phyloP scores from a whole-genome alignment of 2,888 invertebrate species.

The Cheilosia urbana region DNA sequence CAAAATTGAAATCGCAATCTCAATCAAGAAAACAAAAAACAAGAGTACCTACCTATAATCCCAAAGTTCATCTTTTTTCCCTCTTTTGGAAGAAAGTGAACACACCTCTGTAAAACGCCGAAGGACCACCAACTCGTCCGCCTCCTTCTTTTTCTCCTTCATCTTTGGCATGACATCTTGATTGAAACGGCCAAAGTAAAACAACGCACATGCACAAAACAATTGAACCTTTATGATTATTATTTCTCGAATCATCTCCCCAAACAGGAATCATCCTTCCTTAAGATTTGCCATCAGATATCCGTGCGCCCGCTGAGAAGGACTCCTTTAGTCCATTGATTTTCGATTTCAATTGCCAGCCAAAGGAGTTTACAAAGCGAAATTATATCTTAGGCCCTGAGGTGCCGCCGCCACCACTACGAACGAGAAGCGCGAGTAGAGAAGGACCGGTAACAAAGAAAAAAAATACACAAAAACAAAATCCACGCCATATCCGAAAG shows the following conservation, averaged over 20 bases:
- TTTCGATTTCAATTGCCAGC: conserved; percentile 65
- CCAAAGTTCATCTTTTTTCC: background rate
- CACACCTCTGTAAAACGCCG: conserved; percentile 16
- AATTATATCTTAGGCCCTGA: conserved; percentile 55
- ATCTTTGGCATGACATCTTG: conserved; percentile 35
- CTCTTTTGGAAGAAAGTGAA: conserved; percentile 16
- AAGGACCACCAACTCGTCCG: background rate
- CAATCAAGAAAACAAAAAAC: conserved; percentile 49
- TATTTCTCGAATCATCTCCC: conserved; percentile 36
- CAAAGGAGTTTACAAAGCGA: conserved; percentile 36
- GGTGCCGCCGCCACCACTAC: conserved; percentile 40
- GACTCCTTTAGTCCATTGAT: conserved; percentile 53
- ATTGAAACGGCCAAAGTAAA: conserved; percentile 45
- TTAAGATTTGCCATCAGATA: conserved; percentile 46
- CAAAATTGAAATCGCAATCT: conserved; percentile 35
- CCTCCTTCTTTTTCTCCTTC: background rate
- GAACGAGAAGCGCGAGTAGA: conserved; percentile 1
- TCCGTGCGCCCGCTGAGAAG: conserved; percentile 25
- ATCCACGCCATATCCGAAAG: conserved; percentile 8
- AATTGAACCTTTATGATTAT: conserved; percentile 68
- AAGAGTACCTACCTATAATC: no score
- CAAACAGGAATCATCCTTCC: conserved; percentile 31
- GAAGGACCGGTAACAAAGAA: conserved; percentile 22
- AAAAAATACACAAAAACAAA: background rate
- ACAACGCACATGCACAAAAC: conserved; percentile 59